Evolutionary conservation across 2,888 invertebrate genomes (phyloP).

Genomic region (Colostygia pectinataria): DNA sequence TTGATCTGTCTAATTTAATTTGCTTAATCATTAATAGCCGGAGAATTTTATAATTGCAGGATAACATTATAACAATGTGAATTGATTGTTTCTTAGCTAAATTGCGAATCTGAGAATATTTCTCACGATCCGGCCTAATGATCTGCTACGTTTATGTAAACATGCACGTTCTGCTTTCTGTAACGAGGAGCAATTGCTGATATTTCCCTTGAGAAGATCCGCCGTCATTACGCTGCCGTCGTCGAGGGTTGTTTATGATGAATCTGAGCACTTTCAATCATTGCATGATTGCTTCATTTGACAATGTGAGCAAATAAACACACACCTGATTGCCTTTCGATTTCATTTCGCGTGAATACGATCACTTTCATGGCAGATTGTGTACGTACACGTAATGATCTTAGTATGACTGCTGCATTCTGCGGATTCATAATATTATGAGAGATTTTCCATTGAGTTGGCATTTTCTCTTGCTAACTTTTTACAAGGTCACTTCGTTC

Average conservation of each 20-base stretch:
- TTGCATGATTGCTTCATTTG: slow-evolving; percentile 26
- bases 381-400: slow-evolving; percentile 17
- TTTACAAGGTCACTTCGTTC: slow-evolving; percentile 21
- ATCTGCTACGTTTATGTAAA: slow-evolving; percentile 23
- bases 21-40: slow-evolving; percentile 22
- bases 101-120: slow-evolving; percentile 26
- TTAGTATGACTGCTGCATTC: slow-evolving; percentile 1
- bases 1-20: slow-evolving; percentile 19
- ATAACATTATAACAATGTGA: slow-evolving; percentile 26
- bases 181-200: slow-evolving; percentile 26
- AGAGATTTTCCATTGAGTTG: neutral
- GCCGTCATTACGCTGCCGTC: slow-evolving; percentile 33
- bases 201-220: slow-evolving; percentile 35
- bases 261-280: slow-evolving; percentile 10
- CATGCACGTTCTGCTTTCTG: slow-evolving; percentile 4
- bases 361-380: slow-evolving; percentile 26
- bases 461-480: neutral
- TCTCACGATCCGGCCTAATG: slow-evolving; percentile 26
- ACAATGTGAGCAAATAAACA: slow-evolving; percentile 28
- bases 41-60: slow-evolving; percentile 26
- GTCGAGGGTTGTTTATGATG: slow-evolving; percentile 20
- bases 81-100: slow-evolving; percentile 22
- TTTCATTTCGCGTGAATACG: slow-evolving; percentile 34
- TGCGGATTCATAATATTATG: neutral
- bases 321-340: slow-evolving; percentile 31